Percentiles rank a stretch among this genome's conserved stretches.
Evolutionary conservation across 2,113 vertebrate genomes (phyloP).

Genomic region (Rousettus leschenaultii): DNA sequence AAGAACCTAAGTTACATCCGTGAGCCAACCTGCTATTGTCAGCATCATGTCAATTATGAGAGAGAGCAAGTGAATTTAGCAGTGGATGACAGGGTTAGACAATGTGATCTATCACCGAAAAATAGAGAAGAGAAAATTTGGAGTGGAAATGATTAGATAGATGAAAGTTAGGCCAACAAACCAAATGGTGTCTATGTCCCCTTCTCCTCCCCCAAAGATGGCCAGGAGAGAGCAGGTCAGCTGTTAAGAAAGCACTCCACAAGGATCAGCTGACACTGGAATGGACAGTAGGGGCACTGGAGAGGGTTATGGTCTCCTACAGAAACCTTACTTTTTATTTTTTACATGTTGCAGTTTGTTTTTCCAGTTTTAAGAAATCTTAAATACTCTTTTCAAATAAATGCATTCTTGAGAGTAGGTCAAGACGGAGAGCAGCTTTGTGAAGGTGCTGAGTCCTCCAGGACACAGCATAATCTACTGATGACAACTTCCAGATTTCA

Average conservation of each 20-base stretch:
- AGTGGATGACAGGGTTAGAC: not conserved
- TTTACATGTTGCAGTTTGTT: too few relatives aligned
- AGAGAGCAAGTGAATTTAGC: not conserved
- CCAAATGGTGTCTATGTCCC: not conserved
- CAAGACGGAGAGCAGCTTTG: not conserved
- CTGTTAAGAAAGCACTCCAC: not conserved
- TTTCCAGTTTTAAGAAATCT: not conserved
- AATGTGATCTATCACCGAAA: not conserved
- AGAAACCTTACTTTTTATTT: not conserved
- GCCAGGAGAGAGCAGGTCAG: not conserved
- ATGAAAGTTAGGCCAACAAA: not conserved
- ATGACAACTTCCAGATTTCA: not conserved
- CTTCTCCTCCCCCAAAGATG: not conserved
- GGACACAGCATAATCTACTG: fast-evolving
- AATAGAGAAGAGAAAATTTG: not conserved
- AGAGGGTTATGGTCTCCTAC: not conserved
- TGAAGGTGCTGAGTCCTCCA: not conserved
- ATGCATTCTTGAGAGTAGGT: not conserved
- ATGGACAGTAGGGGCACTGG: not conserved
- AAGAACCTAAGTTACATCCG: not conserved
- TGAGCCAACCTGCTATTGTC: not conserved
- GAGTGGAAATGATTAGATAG: not conserved
- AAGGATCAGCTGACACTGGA: not conserved
- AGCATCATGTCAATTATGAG: not conserved
- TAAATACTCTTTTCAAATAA: not conserved